Evolutionary conservation across 2,113 vertebrate genomes (phyloP).

Genomic region (Xenopus tropicalis): UCB_Xtro_10.0 CM004450.2:112603501-112604000

Average conservation of each 20-base stretch:
- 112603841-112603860: constrained; percentile 80
- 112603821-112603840: constrained; percentile 87
- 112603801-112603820: constrained; percentile 78
- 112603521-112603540: not conserved
- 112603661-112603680: constrained; percentile 71
- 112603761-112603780: constrained; percentile 68
- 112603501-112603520: not conserved
- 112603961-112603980: constrained; percentile 82
- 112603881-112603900: constrained; percentile 80
- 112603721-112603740: constrained; percentile 71
- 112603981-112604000: constrained; percentile 88
- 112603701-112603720: constrained; percentile 71
- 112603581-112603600: not conserved
- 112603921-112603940: constrained; percentile 90
- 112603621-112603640: constrained; percentile 20
- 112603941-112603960: constrained; percentile 86
- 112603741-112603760: constrained; percentile 71
- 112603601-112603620: not conserved
- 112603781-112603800: constrained; percentile 81
- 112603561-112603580: not conserved
- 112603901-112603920: constrained; percentile 77
- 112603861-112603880: constrained; percentile 80
- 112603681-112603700: constrained; percentile 71
- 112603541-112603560: not conserved
- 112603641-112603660: constrained; percentile 68